Percentiles rank a stretch among this genome's conserved stretches.
Conservation (phyloP, 2,888 invertebrate species). For the Pristionchus maxplancki region DNA sequence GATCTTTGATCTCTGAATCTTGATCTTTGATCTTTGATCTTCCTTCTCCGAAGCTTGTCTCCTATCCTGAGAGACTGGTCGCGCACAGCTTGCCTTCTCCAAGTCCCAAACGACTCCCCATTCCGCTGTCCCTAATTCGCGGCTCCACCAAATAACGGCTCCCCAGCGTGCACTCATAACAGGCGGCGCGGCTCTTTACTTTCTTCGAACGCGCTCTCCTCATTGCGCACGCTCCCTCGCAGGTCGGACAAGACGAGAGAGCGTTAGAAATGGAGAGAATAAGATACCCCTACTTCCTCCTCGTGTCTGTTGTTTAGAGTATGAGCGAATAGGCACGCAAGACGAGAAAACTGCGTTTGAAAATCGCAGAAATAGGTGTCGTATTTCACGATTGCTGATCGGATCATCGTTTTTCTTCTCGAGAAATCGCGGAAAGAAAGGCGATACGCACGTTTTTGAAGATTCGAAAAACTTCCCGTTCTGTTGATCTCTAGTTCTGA, state of each 20-base stretch:
- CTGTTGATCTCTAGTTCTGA: not conserved
- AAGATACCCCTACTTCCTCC: not conserved
- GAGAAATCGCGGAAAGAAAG: constrained; percentile 1
- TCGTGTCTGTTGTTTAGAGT: not conserved
- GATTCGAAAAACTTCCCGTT: not conserved
- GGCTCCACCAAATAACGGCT: not conserved
- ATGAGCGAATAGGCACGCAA: not conserved
- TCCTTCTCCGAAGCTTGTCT: not conserved
- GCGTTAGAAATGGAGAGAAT: not conserved
- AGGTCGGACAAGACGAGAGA: not conserved
- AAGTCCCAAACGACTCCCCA: not conserved
- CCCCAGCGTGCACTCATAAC: constrained; percentile 26
- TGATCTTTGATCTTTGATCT: not conserved
- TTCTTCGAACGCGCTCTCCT: not conserved
- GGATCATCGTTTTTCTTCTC: not conserved
- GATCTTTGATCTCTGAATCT: not conserved
- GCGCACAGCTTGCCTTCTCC: not conserved
- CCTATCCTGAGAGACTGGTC: not conserved
- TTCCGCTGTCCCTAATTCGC: not conserved
- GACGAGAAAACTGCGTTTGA: not conserved
- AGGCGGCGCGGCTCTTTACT: not conserved
- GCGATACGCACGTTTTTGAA: not conserved
- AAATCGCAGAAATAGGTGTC: not conserved
- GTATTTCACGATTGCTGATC: not conserved
- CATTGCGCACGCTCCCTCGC: not conserved